Evolutionary conservation across 92 coral and sea anemone species (phyloP).

Genomic region (Epizoanthus stellaris): DNA sequence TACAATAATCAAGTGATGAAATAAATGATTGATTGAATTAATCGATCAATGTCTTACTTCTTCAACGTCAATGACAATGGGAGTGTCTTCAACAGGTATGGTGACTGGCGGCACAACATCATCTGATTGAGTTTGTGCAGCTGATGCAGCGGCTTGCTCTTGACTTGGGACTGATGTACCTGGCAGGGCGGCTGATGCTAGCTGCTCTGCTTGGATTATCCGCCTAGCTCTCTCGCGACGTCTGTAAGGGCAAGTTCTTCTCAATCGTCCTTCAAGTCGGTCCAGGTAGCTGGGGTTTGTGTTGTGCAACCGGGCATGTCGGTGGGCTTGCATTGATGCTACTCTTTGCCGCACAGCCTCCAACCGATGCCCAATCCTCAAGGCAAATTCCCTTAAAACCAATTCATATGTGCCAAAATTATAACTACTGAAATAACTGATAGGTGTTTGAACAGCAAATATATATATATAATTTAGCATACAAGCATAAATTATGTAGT

Average conservation of each 20-base stretch:
- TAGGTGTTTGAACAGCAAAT: too few relatives aligned
- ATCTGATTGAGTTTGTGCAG: background rate
- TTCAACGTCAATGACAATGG: slow-evolving; percentile 20
- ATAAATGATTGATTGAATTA: background rate
- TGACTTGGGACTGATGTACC: background rate
- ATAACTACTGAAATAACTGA: too few relatives aligned
- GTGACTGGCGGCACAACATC: background rate
- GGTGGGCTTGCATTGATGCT: background rate
- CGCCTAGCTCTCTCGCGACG: slow-evolving; percentile 23
- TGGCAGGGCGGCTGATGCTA: background rate
- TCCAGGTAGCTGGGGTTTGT: background rate
- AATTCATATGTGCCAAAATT: background rate
- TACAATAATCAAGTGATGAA: too few relatives aligned
- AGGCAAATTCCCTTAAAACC: slow-evolving; percentile 18
- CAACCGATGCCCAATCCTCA: slow-evolving; percentile 26
- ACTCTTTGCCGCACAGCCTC: slow-evolving; percentile 24
- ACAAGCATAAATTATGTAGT: too few relatives aligned
- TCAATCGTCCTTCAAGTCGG: background rate
- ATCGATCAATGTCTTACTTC: background rate
- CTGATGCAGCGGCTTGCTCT: background rate
- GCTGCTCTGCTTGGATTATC: background rate
- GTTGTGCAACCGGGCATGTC: background rate
- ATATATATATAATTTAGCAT: too few relatives aligned
- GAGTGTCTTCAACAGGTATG: slow-evolving; percentile 29
- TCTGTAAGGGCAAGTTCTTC: slow-evolving; percentile 19